Evolutionary conservation across 2,113 vertebrate genomes (phyloP).

Genomic region (Scophthalmus maximus): DNA sequence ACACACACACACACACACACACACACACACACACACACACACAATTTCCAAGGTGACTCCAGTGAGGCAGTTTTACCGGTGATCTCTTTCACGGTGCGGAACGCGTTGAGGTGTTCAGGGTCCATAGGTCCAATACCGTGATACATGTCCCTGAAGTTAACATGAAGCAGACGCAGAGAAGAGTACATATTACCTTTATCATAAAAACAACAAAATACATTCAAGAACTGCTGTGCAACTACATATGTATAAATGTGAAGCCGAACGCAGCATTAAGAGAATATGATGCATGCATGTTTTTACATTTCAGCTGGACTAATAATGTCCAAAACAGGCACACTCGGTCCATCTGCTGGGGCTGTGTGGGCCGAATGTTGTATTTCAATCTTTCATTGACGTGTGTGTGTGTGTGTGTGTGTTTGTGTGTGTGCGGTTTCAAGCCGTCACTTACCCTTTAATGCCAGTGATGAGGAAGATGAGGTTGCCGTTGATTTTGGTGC

Average conservation of each 20-base stretch:
- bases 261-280: neutral
- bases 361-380: too few species aligned
- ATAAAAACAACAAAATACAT: neutral
- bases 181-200: too few species aligned
- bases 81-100: constrained; percentile 95
- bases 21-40: too few species aligned
- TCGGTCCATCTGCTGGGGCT: too few species aligned
- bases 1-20: neutral
- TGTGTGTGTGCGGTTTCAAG: neutral
- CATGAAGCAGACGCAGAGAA: constrained; percentile 25
- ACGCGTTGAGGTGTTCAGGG: constrained; percentile 92
- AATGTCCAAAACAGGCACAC: too few species aligned
- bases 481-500: constrained; percentile 99
- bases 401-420: neutral
- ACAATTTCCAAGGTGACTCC: constrained; percentile 22
- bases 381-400: too few species aligned
- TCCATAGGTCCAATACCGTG: constrained; percentile 94
- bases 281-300: neutral
- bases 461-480: constrained; percentile 98
- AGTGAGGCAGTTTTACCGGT: constrained; percentile 86
- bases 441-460: constrained; percentile 91
- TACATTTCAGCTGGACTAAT: too few species aligned
- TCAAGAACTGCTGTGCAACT: neutral
- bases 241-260: neutral
- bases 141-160: constrained; percentile 90